These are phyloP conservation scores for Drosophila barbarae DNA, from an alignment of 2,888 invertebrate species.

Conservation along the genomic window DNA sequence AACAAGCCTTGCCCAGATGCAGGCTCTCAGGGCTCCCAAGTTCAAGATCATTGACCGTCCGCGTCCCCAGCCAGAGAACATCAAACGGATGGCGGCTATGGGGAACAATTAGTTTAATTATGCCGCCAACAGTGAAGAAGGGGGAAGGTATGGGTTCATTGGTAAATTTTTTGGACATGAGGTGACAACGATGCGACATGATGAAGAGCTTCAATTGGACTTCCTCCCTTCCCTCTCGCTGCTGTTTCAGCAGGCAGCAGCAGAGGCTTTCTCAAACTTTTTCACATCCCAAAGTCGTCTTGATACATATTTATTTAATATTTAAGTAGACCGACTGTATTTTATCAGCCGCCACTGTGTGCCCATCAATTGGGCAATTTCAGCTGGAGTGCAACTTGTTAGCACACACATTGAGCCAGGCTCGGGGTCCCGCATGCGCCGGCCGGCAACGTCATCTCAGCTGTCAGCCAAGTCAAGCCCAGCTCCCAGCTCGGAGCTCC, in stretches of 20 bases:
- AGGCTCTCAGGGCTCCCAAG: not conserved
- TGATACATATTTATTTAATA: not conserved
- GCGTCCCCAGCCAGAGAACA: slow-evolving; percentile 44
- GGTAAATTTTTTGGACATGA: slow-evolving; percentile 61
- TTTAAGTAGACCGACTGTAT: not conserved
- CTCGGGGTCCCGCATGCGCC: slow-evolving; percentile 62
- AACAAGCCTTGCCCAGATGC: not conserved
- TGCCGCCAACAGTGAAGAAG: slow-evolving; percentile 32
- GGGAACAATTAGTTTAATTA: slow-evolving; percentile 71
- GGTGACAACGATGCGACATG: slow-evolving; percentile 75
- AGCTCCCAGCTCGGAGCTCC: not conserved
- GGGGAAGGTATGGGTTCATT: slow-evolving; percentile 5
- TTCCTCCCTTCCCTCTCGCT: no score
- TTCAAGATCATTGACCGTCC: slow-evolving; percentile 72
- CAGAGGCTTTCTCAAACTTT: not conserved
- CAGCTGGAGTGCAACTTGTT: slow-evolving; percentile 68
- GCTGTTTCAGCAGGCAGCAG: not conserved
- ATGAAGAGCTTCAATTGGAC: slow-evolving; percentile 48
- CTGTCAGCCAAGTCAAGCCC: slow-evolving; percentile 66
- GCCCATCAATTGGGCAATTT: slow-evolving; percentile 71
- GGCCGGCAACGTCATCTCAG: slow-evolving; percentile 35
- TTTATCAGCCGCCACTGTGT: slow-evolving; percentile 7
- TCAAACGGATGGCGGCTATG: slow-evolving; percentile 55
- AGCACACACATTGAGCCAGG: slow-evolving; percentile 36
- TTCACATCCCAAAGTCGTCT: not conserved